Evolutionary conservation across 2,113 vertebrate species (phyloP).

Genomic region (Steatornis caripensis): DNA sequence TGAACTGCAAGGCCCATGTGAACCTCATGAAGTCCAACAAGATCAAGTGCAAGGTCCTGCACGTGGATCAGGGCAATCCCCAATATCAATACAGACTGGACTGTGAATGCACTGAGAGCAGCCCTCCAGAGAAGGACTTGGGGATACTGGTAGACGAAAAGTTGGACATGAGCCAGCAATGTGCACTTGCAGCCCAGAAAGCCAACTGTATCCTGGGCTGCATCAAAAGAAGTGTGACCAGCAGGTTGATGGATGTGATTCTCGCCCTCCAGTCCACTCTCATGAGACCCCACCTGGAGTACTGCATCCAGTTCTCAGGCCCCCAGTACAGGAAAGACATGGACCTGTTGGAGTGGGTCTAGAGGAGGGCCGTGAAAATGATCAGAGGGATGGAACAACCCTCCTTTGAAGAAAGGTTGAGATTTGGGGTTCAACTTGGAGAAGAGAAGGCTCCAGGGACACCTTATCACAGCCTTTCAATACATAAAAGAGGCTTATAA

Average conservation of each 20-base stretch:
- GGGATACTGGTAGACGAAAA: neutral
- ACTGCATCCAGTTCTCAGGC: neutral
- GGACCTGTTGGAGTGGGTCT: neutral
- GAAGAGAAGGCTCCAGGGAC: neutral
- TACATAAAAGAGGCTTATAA: neutral
- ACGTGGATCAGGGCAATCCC: neutral
- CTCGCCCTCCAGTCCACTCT: neutral
- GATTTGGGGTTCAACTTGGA: neutral
- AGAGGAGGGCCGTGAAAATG: neutral
- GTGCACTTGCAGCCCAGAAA: neutral
- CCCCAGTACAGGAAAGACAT: neutral
- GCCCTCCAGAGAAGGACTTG: neutral
- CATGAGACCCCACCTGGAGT: neutral
- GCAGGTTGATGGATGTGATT: accelerated
- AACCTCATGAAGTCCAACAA: neutral
- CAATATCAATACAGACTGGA: accelerated
- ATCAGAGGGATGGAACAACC: neutral
- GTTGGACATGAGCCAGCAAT: accelerated
- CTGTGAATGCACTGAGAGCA: neutral
- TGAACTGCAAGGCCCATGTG: neutral
- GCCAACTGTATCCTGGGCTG: accelerated
- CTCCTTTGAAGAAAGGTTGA: neutral
- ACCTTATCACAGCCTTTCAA: neutral
- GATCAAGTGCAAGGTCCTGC: neutral
- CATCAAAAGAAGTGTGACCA: accelerated